Percentiles rank a stretch among this genome's conserved stretches.
Conservation (phyloP, 2,797 vertebrate species). For the Galaxias olidus region DNA sequence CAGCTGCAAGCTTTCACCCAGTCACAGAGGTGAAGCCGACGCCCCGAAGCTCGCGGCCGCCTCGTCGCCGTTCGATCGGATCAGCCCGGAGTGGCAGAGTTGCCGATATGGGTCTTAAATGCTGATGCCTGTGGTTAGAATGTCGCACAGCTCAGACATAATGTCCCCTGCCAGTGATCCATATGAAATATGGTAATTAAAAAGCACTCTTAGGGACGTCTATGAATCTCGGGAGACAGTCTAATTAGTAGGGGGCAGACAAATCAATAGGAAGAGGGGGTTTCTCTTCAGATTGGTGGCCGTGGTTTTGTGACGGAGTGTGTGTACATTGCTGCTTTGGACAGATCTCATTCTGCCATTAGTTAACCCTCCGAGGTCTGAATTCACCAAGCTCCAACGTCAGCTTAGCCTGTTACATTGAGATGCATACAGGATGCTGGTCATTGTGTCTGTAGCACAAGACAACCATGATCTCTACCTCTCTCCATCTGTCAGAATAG, state of each 20-base stretch:
- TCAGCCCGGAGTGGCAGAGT: slow-evolving; percentile 33
- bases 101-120: slow-evolving; percentile 51
- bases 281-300: slow-evolving; percentile 58
- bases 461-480: background rate
- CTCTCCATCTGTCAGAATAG: background rate
- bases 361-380: too few relatives aligned
- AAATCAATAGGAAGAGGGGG: slow-evolving; percentile 62
- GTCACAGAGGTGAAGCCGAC: slow-evolving; percentile 19
- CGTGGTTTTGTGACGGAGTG: slow-evolving; percentile 30
- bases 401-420: too few relatives aligned
- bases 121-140: slow-evolving; percentile 50
- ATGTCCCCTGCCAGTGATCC: slow-evolving; percentile 31
- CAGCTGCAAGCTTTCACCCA: slow-evolving; percentile 4
- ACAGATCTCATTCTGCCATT: slow-evolving; percentile 39
- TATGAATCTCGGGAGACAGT: slow-evolving; percentile 71
- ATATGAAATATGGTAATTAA: slow-evolving; percentile 61
- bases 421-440: too few relatives aligned
- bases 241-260: slow-evolving; percentile 65
- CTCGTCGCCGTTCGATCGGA: slow-evolving; percentile 18
- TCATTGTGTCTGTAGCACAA: too few relatives aligned
- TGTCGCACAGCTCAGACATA: slow-evolving; percentile 28
- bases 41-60: slow-evolving; percentile 13
- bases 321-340: slow-evolving; percentile 35
- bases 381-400: too few relatives aligned
- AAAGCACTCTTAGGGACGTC: slow-evolving; percentile 44